phyloP scores from a whole-genome alignment of 2,888 invertebrate species.

The Timandra comae region DNA sequence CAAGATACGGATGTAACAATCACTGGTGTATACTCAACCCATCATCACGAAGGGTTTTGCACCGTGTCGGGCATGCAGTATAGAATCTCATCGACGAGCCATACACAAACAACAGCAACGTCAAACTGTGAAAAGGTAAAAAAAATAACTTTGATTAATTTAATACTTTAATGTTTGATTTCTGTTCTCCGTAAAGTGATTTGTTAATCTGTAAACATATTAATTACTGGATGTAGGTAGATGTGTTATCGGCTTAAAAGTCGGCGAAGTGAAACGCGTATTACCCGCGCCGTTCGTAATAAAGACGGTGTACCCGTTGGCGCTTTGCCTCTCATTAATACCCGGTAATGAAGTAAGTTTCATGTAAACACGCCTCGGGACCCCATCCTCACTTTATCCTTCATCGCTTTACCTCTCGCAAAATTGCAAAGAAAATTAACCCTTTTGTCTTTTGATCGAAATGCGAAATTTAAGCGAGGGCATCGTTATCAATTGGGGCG shows the following conservation, averaged over 20 bases:
- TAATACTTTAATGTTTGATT: too few relatives aligned
- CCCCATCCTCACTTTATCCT: constrained; percentile 55
- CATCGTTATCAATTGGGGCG: constrained; percentile 34
- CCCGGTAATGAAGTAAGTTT: constrained; percentile 69
- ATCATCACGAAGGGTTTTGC: constrained; percentile 90
- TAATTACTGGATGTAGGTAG: constrained; percentile 8
- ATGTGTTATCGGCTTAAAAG: constrained; percentile 26
- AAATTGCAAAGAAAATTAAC: constrained; percentile 39
- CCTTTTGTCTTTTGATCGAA: constrained; percentile 36
- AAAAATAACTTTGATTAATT: too few relatives aligned
- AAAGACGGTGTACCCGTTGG: constrained; percentile 44
- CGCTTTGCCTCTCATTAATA: constrained; percentile 61
- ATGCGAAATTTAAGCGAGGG: constrained; percentile 27
- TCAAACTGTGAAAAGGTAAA: constrained; percentile 83
- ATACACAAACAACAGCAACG: constrained; percentile 90
- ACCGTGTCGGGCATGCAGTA: constrained; percentile 91
- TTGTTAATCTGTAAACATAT: constrained; percentile 11
- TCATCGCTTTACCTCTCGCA: constrained; percentile 38
- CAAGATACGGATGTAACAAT: constrained; percentile 93
- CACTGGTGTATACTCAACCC: constrained; percentile 89
- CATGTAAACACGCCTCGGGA: constrained; percentile 65
- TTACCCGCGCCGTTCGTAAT: constrained; percentile 34
- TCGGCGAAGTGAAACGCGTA: constrained; percentile 41
- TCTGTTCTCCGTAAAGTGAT: constrained; percentile 2
- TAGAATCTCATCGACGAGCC: constrained; percentile 90